Conservation (phyloP, 1,140 invertebrate species). For the Zaprionus kolodkinae region DNA sequence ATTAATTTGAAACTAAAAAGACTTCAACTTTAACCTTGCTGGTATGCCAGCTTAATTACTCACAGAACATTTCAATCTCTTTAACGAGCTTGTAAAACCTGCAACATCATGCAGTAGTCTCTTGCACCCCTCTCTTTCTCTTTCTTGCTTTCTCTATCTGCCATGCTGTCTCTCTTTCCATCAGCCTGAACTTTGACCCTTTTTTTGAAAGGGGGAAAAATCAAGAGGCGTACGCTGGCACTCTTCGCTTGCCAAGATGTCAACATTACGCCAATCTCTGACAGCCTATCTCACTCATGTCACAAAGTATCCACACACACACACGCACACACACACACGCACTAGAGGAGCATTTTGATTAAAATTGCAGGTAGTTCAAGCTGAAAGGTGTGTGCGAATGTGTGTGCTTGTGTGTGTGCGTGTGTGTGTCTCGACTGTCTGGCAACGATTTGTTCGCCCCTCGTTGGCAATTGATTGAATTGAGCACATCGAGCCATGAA, state of each 20-base stretch:
- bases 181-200: conserved; percentile 6
- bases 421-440: conserved; percentile 22
- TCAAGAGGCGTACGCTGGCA: conserved; percentile 29
- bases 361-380: conserved; percentile 52
- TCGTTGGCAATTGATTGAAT: conserved; percentile 59
- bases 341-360: conserved; percentile 45
- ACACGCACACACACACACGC: conserved; percentile 6
- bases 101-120: not conserved
- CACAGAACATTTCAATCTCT: not conserved
- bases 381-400: conserved; percentile 17
- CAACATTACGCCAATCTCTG: conserved; percentile 48
- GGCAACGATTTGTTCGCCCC: conserved; percentile 52
- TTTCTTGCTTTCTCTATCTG: not conserved
- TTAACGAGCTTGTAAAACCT: conserved; percentile 4
- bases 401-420: conserved; percentile 13
- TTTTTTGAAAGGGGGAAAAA: not conserved
- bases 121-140: not conserved
- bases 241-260: conserved; percentile 44
- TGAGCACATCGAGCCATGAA: conserved; percentile 60
- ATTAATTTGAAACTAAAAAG: not conserved
- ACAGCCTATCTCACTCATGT: conserved; percentile 50
- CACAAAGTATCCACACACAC: conserved; percentile 33
- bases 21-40: not conserved
- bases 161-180: not conserved
- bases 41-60: not conserved